These are phyloP conservation scores for Oligia fasciuncula DNA, from an alignment of 2,888 invertebrate genomes.

Conservation along the genomic window DNA sequence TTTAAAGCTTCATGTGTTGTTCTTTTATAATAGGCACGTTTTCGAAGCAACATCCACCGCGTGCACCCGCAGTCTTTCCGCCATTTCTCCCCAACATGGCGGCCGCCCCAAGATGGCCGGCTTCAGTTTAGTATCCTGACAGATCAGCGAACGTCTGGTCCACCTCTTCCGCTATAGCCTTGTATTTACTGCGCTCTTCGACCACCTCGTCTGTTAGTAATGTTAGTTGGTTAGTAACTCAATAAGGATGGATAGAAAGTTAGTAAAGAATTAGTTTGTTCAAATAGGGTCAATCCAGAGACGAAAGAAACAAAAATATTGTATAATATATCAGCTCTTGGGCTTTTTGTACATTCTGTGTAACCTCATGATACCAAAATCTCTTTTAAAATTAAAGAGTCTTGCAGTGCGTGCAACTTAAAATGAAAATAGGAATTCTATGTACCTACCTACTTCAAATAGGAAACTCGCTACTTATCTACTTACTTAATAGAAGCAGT, in stretches of 20 bases:
- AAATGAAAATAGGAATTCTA: constrained; percentile 18
- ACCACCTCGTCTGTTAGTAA: constrained; percentile 94
- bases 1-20: constrained; percentile 51
- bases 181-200: constrained; percentile 98
- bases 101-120: constrained; percentile 56
- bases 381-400: background rate
- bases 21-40: constrained; percentile 57
- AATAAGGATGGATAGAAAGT: background rate
- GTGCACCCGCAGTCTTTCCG: constrained; percentile 64
- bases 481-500: constrained; percentile 27
- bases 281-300: constrained; percentile 2
- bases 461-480: constrained; percentile 20
- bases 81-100: constrained; percentile 73
- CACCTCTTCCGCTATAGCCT: constrained; percentile 99
- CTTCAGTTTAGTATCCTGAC: constrained; percentile 93
- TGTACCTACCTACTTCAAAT: background rate
- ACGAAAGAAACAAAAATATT: background rate
- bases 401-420: constrained; percentile 15
- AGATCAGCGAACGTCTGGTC: constrained; percentile 99
- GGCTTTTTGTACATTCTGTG: background rate
- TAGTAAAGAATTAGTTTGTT: constrained; percentile 10
- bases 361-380: background rate
- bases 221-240: constrained; percentile 74
- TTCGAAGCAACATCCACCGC: constrained; percentile 61
- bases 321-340: background rate